Evolutionary conservation across 1,140 invertebrate genomes (phyloP).

Genomic region (Macrotrachela quadricornifera): DNA sequence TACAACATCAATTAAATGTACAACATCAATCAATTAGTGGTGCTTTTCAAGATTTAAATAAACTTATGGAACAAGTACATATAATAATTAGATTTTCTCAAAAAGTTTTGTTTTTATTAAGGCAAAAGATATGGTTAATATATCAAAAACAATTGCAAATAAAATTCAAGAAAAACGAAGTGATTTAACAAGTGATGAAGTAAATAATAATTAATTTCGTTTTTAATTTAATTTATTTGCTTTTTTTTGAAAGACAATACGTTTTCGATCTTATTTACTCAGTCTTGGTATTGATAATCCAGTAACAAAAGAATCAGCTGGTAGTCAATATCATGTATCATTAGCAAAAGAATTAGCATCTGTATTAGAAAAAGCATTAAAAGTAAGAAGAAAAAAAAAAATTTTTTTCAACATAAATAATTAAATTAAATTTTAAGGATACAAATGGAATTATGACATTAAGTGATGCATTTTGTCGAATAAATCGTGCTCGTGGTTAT

Average conservation of each 20-base stretch:
- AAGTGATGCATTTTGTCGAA: conserved; percentile 80
- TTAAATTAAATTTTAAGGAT: conserved; percentile 38
- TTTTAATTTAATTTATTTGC: not conserved
- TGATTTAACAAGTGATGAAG: conserved; percentile 83
- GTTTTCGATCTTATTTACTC: conserved; percentile 81
- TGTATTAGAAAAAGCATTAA: conserved; percentile 55
- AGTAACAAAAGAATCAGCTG: conserved; percentile 66
- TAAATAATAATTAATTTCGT: conserved; percentile 10
- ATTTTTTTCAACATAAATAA: not conserved
- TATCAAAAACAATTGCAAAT: conserved; percentile 71
- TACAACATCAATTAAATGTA: conserved; percentile 65
- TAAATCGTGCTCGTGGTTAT: conserved; percentile 47
- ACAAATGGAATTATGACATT: conserved; percentile 83
- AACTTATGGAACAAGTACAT: conserved; percentile 64
- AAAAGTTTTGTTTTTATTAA: conserved; percentile 8
- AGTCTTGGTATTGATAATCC: conserved; percentile 91
- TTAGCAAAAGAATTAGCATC: conserved; percentile 63
- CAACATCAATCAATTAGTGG: conserved; percentile 70
- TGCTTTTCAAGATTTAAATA: conserved; percentile 81
- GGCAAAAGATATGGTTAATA: conserved; percentile 77
- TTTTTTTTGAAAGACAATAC: conserved; percentile 45
- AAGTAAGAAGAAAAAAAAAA: conserved; percentile 33
- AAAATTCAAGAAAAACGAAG: conserved; percentile 85
- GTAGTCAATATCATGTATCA: conserved; percentile 61
- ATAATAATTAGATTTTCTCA: no score